Conservation (phyloP, 2,888 invertebrate species). For the Heliconius cydno region DNA sequence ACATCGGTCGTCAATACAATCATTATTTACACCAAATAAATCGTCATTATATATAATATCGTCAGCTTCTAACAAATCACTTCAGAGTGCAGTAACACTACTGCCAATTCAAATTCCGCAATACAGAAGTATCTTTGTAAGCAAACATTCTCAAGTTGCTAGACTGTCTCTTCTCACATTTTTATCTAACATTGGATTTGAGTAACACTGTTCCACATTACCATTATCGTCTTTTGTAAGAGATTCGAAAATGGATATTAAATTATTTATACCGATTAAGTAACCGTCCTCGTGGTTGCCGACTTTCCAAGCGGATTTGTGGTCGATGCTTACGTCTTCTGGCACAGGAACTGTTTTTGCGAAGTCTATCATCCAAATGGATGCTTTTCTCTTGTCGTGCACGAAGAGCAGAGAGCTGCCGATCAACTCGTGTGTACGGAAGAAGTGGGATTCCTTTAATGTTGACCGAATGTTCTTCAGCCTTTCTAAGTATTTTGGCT, state of each 20-base stretch:
- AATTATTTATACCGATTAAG: conserved; percentile 94
- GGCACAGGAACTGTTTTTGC: conserved; percentile 96
- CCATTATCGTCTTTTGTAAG: conserved; percentile 80
- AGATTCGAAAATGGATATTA: conserved; percentile 92
- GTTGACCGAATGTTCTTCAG: conserved; percentile 92
- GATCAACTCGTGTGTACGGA: conserved; percentile 95
- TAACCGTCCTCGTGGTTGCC: conserved; percentile 99
- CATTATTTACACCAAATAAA: conserved; percentile 74
- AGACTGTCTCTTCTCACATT: conserved; percentile 71
- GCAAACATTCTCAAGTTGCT: conserved; percentile 68
- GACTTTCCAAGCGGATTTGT: conserved; percentile 94
- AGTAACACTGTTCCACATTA: conserved; percentile 70
- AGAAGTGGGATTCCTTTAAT: conserved; percentile 94
- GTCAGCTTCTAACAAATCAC: conserved; percentile 48
- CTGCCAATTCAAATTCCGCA: conserved; percentile 38
- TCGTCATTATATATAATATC: conserved; percentile 50
- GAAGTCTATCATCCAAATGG: conserved; percentile 98
- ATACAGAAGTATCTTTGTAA: conserved; percentile 45
- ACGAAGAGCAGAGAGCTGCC: conserved; percentile 97
- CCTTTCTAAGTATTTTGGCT: conserved; percentile 93
- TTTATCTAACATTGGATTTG: conserved; percentile 67
- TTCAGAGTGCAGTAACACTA: conserved; percentile 19
- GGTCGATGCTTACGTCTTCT: conserved; percentile 88
- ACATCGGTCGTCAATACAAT: conserved; percentile 61
- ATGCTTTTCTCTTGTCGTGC: conserved; percentile 94